Base-by-base conservation (phyloP, 2,113 vertebrate genomes). In the Lycaon pictus region DNA sequence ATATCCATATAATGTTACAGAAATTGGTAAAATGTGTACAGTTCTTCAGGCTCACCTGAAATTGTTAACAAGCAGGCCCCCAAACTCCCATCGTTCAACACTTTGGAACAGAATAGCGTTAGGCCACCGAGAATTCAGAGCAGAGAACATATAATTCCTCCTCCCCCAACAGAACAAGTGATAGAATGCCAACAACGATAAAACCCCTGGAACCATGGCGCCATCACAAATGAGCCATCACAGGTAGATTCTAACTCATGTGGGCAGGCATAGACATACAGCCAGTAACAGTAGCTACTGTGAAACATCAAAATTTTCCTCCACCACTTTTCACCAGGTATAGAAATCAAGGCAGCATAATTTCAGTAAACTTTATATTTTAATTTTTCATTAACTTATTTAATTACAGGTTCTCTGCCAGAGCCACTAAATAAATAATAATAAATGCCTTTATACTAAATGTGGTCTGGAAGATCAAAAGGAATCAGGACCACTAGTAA, bases 401-500 rank as follows among this genome's bases (percentile, higher is more conserved):
- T 83, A 96, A 97, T 96, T 96, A 88, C 96, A 92, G 2, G 16
- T 94, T 96, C 35, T 91, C 16, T 37, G 84, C 62, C 17, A 95
- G 12, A 95, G n/a, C 0, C 60, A 95, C 9, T 95, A 71, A 96
- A 95, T 97, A 97, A 97, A 97, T 96, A 82, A 97, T 97, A 98
- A 97, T 90, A 90, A 94, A 84, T 27, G 9, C 15, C 77, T 97
- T 97, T 90, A 8, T 17, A 86, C 81, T 53, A 76, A 95, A 96
- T 97, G 19, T 17, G n/a, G 83, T 67, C 81, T 95, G 81, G 89
- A 96, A 95, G 35, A 98, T 98, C 63, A 98, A 98, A 98, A 97
- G 35, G 69, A 89, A 13, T 82, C 5, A 95, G 97, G 96, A 95
- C 82, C 72, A 58, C 27, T 91, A 62, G 56, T 11, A 96, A 98